Base-by-base conservation (phyloP, 1,140 invertebrate species). In the Sweltsa coloradensis region DNA sequence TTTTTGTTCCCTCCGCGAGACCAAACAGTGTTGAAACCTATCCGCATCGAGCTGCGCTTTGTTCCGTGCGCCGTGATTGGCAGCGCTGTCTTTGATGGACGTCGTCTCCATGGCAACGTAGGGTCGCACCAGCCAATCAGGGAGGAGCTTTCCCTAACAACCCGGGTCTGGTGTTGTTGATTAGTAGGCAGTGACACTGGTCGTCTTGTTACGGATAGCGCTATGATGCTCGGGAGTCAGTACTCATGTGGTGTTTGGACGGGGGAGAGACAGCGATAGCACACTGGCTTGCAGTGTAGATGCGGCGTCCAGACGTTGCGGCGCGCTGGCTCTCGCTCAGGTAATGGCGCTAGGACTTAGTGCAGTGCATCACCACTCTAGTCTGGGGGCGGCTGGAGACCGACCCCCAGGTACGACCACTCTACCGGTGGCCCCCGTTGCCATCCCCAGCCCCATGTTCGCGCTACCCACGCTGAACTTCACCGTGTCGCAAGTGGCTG, bases 401-500 rank as follows among this genome's bases (percentile, higher is more conserved):
- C 31, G 27, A 21, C 7, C 24, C 23, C 26, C 50, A 14, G 7
- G 41, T 18, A 57, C 34, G 41, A 37, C 50, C 50, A 49, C 49
- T 54, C 53, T 71, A 52, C 66, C 70, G 44, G 67, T 73, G 39
- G 66, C 64, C 9, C 67, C 73, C 45, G 69, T 75, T 45, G 57
- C 77, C 54, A 75, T 81, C 50, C 83, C 83, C 48, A 84, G 81
- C 45, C 84, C 86, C 18, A 75, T 90, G 65, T 83, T 91, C 65
- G 85, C 86, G 26, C 70, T 93, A 55, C 89, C 89, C 34, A 91
- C 88, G 39, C 69, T 93, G 24, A 90, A 87, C 60, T 93, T 93
- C 71, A 89, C 85, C 56, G 89, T 91, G 42, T 75, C 81, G 41
- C 94, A 99, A 70, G 91, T 99, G 45, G 90, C 94, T 9, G 90